Conservation (phyloP, 2,797 vertebrate species). For the Triplophysa bombifrons region DNA sequence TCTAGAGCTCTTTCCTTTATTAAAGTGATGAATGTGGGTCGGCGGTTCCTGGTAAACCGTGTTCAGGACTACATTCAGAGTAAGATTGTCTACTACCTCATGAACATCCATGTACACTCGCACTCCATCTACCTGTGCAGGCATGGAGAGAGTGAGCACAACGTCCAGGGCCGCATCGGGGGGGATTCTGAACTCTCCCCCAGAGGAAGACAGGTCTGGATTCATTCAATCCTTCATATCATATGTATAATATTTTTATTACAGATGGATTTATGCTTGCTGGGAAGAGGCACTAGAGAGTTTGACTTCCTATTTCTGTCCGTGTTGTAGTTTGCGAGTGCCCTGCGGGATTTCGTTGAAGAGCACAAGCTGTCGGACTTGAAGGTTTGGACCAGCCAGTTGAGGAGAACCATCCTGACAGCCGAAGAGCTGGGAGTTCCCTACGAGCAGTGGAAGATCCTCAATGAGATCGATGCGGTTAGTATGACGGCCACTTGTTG, state of each 20-base stretch:
- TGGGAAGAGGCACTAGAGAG: not conserved
- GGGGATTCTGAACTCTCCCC: constrained; percentile 90
- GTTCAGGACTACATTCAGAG: constrained; percentile 99
- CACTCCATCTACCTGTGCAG: constrained; percentile 97
- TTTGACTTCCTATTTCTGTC: constrained; percentile 1
- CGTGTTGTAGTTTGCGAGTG: constrained; percentile 82
- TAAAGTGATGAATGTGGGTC: constrained; percentile 96
- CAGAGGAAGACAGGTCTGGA: constrained; percentile 85
- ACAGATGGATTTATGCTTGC: not conserved
- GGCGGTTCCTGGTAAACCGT: constrained; percentile 92
- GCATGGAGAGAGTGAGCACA: constrained; percentile 92
- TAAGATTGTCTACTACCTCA: constrained; percentile 98
- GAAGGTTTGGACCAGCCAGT: constrained; percentile 97
- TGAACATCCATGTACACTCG: constrained; percentile 96
- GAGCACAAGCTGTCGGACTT: constrained; percentile 89
- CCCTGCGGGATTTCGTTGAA: constrained; percentile 84
- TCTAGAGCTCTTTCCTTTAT: constrained; percentile 93
- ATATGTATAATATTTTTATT: not conserved
- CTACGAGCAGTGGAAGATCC: constrained; percentile 98
- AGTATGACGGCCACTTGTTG: constrained; percentile 65
- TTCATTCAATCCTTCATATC: not conserved
- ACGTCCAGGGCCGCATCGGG: constrained; percentile 87
- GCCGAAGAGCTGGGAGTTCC: constrained; percentile 89
- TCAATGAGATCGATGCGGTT: constrained; percentile 96
- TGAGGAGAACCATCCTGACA: constrained; percentile 96